phyloP scores from a whole-genome alignment of 2,797 vertebrate species.

The Eleutherodactylus coqui region DNA sequence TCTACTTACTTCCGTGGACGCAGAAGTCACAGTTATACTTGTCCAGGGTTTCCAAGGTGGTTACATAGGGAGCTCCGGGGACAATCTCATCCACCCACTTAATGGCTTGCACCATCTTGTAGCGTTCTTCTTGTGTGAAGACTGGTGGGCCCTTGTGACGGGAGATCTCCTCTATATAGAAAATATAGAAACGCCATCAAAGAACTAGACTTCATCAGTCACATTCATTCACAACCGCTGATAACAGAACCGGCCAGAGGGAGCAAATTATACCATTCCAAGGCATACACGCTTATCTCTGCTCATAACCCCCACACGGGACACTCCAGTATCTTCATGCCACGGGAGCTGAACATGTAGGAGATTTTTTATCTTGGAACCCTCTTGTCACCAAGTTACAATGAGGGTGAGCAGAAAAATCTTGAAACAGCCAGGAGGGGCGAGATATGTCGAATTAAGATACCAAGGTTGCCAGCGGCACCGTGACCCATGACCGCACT shows the following conservation, averaged over 20 bases:
- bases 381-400: background rate
- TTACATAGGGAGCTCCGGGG: slow-evolving; percentile 93
- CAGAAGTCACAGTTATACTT: slow-evolving; percentile 94
- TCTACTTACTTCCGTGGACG: slow-evolving; percentile 86
- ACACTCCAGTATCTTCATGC: background rate
- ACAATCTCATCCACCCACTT: slow-evolving; percentile 99
- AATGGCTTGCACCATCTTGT: slow-evolving; percentile 96
- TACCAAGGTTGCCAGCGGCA: background rate
- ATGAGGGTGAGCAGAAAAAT: background rate
- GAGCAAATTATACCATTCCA: background rate
- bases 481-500: no score
- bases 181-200: background rate
- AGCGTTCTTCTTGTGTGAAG: slow-evolving; percentile 94
- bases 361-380: background rate
- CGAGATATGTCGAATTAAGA: background rate
- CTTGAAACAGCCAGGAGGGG: background rate
- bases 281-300: background rate
- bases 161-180: slow-evolving; percentile 86
- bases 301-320: background rate
- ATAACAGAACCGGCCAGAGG: background rate
- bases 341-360: background rate
- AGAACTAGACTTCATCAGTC: background rate
- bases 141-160: slow-evolving; percentile 97
- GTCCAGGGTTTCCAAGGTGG: slow-evolving; percentile 93
- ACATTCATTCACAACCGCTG: background rate